Evolutionary conservation across 2,113 vertebrate genomes (phyloP), one percentile per base, ranked within the genome.

Genomic region (Otocyon megalotis): DNA sequence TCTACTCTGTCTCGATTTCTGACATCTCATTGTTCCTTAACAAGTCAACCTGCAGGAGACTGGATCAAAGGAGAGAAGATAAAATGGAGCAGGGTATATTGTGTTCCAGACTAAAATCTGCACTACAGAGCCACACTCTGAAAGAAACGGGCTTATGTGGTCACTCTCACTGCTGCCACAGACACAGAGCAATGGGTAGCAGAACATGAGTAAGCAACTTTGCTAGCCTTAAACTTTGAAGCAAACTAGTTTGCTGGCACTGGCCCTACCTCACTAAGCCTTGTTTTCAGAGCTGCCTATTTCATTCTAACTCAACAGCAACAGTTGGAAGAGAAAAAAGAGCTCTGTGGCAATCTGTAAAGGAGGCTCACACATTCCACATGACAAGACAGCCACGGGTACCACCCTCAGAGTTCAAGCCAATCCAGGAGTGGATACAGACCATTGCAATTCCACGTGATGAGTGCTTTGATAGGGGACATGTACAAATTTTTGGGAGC

Each of bases 11-110:
- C 80, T 71, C 14, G 43, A 30, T 28, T 85, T 79, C 60, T 35
- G 72, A 84, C 54, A 90, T 62, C 48, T 82, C 85, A 88, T 35
- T 77, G 89, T 80, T 90, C 74, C 67, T 95, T 62, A 91, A 86
- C 88, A 97, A 87, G 48, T 74, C 63, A 72, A 67, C 48, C 63
- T 63, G 48, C 54, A 85, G 72, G 83, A 89, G 58, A 54, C 15
- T 20, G 60, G 74, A 77, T 80, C 74, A 95, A 92, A 86, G 43
- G 77, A 71, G 54, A 87, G 28, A 82, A 79, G 54, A 54, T 22
- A 32, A 69, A 92, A 72, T 15, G 26, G 56, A 69, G 69, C 58
- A 28, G 32, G 69, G 12, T 65, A 63, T 77, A 43, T 19, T 35
- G 30, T 15, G 69, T 50, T 89, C 54, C 22, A 81, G 54, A 37